These are phyloP conservation scores for Oreochromis niloticus DNA, from an alignment of 2,113 vertebrate genomes.

Conservation along the genomic window DNA sequence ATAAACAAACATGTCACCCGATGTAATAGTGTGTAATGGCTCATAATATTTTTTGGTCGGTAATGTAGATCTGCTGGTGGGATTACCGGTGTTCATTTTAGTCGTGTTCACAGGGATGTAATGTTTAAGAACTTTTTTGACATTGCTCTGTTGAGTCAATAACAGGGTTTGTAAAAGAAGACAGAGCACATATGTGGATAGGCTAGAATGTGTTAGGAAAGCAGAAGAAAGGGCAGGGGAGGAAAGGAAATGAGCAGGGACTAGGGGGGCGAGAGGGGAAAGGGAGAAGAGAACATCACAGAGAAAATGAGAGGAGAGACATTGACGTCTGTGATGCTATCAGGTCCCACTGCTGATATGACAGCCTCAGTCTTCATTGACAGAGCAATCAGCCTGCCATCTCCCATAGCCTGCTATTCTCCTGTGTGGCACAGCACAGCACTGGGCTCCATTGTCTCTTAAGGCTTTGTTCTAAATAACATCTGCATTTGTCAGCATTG, in stretches of 20 bases:
- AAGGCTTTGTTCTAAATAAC: conserved; percentile 64
- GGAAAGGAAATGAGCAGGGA: conserved; percentile 35
- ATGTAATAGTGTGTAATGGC: neutral
- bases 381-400: conserved; percentile 62
- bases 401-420: conserved; percentile 46
- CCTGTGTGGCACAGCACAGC: conserved; percentile 29
- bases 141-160: neutral
- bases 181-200: neutral
- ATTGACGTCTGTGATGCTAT: conserved; percentile 66
- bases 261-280: neutral
- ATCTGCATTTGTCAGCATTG: conserved; percentile 67
- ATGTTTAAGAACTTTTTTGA: neutral
- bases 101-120: neutral
- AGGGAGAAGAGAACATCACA: conserved; percentile 40
- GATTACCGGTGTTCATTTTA: neutral
- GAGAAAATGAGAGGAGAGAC: conserved; percentile 56
- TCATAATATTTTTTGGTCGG: neutral
- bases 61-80: neutral
- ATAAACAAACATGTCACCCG: neutral
- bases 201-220: neutral
- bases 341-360: conserved; percentile 59
- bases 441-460: conserved; percentile 50
- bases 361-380: conserved; percentile 52
- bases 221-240: neutral
- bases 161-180: neutral